Evolutionary conservation across 2,113 vertebrate species (phyloP), one percentile per base, ranked within the genome.

Genomic region (Scomber japonicus): DNA sequence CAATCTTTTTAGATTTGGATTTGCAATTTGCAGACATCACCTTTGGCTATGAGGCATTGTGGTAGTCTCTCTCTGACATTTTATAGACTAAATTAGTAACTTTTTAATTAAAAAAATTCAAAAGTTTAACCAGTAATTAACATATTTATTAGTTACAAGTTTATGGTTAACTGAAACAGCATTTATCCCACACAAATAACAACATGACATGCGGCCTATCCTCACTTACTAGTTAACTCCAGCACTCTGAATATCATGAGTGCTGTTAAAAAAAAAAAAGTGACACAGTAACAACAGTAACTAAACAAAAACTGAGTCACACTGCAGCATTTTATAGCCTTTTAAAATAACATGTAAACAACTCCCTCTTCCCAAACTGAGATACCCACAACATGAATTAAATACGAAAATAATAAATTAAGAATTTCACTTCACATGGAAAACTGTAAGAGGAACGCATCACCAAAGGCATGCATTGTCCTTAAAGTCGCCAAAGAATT

Each of bases 401-500:
- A 53, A 35, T 35, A 24, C 31, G 46, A 14, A n/a, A 69, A 50
- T 0, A 40, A 69, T 35, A 40, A 45, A 19, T 1, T 40, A 40
- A 40, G 35, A 3, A 64, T 7, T 57, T 35, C 11, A 1, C 31
- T 9, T 30, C 35, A 40, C 27, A 15, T 7, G 61, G 24, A 9
- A 35, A 64, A 61, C 40, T 17, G 21, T 49, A 71, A 70, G 49
- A 71, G 62, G 24, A 51, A 46, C 56, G 12, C 54, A 35, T 53
- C 71, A 55, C 76, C 76, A 12, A 59, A 53, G 75, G 73, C 75
- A 2, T 3, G 4, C 78, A 24, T 62, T 80, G 85, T 89, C 82
- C 81, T 84, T 70, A 81, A 73, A 78, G 70, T 83, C 44, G 72
- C 56, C 21, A 27, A 65, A 73, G 77, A 68, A 45, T 86, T 80